Conservation (phyloP, 1,140 invertebrate species). For the Drosophila insularis region DNA sequence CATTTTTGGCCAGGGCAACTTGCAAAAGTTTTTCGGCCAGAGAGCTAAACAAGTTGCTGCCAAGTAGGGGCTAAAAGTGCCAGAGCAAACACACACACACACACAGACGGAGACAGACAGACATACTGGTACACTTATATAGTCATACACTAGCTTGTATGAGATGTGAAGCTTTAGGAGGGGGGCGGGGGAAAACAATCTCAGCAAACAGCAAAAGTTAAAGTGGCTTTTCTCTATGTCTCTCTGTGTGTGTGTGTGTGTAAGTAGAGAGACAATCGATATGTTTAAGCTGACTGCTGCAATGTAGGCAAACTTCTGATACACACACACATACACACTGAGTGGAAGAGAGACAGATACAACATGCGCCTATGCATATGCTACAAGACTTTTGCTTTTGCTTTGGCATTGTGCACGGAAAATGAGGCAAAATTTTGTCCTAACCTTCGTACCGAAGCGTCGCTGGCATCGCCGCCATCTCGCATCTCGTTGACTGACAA, state of each 20-base stretch:
- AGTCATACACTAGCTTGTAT: conserved; percentile 6
- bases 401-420: conserved; percentile 50
- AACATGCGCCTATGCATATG: conserved; percentile 52
- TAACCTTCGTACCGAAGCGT: not conserved
- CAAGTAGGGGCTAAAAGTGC: conserved; percentile 31
- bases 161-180: not conserved
- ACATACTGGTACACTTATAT: conserved; percentile 3
- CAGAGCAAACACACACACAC: conserved; percentile 23
- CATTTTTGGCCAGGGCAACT: conserved; percentile 61
- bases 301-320: conserved; percentile 74
- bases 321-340: conserved; percentile 40
- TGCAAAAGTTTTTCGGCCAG: conserved; percentile 51
- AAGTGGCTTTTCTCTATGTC: conserved; percentile 58
- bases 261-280: conserved; percentile 52
- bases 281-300: conserved; percentile 70
- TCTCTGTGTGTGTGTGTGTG: conserved; percentile 26
- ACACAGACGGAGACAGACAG: conserved; percentile 10
- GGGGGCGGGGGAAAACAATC: conserved; percentile 52
- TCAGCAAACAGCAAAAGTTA: conserved; percentile 72
- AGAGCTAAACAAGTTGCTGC: conserved; percentile 57
- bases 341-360: conserved; percentile 6
- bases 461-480: conserved; percentile 37
- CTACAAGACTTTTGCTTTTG: conserved; percentile 18
- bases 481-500: conserved; percentile 64
- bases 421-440: conserved; percentile 36